These are phyloP conservation scores for Callinectes sapidus DNA, from an alignment of 2,888 invertebrate species.

Conservation along the genomic window DNA sequence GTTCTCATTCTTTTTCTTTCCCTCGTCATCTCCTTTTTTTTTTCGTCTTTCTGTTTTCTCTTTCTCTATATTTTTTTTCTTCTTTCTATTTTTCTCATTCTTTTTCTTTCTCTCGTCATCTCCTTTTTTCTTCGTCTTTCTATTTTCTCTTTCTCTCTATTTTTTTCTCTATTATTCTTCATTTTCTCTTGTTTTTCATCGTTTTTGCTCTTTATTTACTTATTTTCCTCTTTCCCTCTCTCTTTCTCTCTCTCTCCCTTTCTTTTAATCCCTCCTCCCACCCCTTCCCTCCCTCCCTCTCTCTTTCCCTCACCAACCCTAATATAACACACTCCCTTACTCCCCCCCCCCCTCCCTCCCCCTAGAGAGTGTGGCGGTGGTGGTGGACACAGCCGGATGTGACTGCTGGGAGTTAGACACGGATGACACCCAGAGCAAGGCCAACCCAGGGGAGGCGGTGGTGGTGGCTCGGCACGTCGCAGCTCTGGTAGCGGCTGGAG, in stretches of 20 bases:
- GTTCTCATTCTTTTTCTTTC: not conserved
- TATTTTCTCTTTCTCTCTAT: not conserved
- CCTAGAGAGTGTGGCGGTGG: constrained; percentile 75
- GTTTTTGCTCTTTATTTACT: not conserved
- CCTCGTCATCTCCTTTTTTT: no score
- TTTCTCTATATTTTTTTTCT: no score
- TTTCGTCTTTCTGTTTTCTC: no score
- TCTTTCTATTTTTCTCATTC: not conserved
- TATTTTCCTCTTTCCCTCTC: not conserved
- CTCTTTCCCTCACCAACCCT: not conserved
- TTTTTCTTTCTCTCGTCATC: not conserved
- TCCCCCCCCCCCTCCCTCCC: not conserved
- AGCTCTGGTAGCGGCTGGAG: constrained; percentile 76
- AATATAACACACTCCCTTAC: not conserved
- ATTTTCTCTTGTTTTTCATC: no score
- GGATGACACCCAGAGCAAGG: constrained; percentile 75
- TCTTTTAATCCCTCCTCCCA: no score
- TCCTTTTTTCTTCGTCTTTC: no score
- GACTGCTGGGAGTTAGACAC: constrained; percentile 77
- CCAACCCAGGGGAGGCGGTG: constrained; percentile 78
- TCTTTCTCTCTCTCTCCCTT: not conserved
- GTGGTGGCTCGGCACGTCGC: constrained; percentile 77
- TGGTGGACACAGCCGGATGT: constrained; percentile 80
- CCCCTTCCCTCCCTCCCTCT: not conserved
- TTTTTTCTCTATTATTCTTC: not conserved